These are phyloP conservation scores for Oreochromis spilurus DNA, from an alignment of 2,113 vertebrate genomes.

Conservation along the genomic window DNA sequence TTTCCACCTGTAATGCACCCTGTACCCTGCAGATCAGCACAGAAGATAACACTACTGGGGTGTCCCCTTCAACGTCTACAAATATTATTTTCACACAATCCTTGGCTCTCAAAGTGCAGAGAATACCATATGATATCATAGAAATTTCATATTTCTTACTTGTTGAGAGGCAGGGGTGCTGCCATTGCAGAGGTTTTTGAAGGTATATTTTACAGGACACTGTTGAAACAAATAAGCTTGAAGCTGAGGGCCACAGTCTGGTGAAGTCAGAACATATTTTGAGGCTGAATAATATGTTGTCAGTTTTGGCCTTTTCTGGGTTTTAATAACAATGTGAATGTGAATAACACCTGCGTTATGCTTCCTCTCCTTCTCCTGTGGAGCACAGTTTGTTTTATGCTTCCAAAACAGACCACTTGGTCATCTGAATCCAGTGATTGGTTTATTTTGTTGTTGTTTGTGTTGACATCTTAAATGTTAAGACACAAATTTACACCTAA, in stretches of 20 bases:
- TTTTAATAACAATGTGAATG: not conserved
- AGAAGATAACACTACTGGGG: not conserved
- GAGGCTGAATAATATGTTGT: not conserved
- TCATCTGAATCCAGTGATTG: not conserved
- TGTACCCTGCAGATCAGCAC: not conserved
- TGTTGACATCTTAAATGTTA: not conserved
- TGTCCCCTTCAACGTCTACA: rapidly evolving
- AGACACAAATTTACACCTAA: not conserved
- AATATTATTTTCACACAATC: not conserved
- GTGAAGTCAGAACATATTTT: not conserved
- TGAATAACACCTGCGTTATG: rapidly evolving
- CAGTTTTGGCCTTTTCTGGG: not conserved
- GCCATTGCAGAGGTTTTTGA: not conserved
- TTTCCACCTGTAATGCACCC: not conserved
- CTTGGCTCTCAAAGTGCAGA: not conserved
- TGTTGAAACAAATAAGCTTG: not conserved
- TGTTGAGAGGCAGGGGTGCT: not conserved
- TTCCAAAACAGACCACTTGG: not conserved
- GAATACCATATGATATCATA: not conserved
- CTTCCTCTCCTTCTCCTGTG: not conserved
- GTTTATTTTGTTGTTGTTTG: not conserved
- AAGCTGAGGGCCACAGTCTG: not conserved
- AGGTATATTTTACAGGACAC: not conserved
- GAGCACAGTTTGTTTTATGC: not conserved
- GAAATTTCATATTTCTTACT: not conserved